Evolutionary conservation across 2,888 invertebrate species (phyloP), one percentile per base, ranked within the genome.

Genomic region (Zhuqinia jingwanae): DNA sequence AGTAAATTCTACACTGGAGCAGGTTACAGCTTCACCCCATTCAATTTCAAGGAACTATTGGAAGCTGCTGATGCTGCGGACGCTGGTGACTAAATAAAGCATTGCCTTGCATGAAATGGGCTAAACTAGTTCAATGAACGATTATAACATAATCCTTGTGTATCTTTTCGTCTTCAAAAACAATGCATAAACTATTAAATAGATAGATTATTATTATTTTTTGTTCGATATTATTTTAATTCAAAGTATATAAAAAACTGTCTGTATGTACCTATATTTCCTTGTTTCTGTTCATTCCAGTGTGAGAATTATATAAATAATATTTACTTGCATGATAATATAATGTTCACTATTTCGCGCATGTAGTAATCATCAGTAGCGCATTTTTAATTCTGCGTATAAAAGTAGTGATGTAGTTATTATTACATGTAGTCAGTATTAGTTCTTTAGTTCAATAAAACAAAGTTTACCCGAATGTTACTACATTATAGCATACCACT

Each of bases 1-100:
- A 98, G 97, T 93, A 99, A 99, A 93, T 99, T 99, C 94, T 99
- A 99, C 93, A 93, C 94, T 56, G 99, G 99, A 27, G 94, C 95
- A 79, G 99, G 99, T 15, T 97, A 98, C 92, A 94, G 96, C 53
- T 99, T 99, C 94, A 94, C 95, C 91, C 99, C 99, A 2, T 99
- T 99, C 94, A 96, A 97, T 20, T 99, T 99, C 92, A 96, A 97
- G 92, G 93, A 95, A 70, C 96, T 97, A 91, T 94, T 97, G 87
- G 96, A 96, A 93, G 94, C 95, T 8, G 96, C 94, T 15, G 50
- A 13, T 2, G 50, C n/a, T 2, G 36, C 36, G 8, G 36, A 36
- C 8, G 36, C 36, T 36, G 36, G 36, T 36, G 36, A 36, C 36
- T 36, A 36, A 36, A n/a, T n/a, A n/a, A n/a, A n/a, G n/a, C n/a